Conservation (phyloP, 2,888 invertebrate species). For the Xestoiulus laeticollis region DNA sequence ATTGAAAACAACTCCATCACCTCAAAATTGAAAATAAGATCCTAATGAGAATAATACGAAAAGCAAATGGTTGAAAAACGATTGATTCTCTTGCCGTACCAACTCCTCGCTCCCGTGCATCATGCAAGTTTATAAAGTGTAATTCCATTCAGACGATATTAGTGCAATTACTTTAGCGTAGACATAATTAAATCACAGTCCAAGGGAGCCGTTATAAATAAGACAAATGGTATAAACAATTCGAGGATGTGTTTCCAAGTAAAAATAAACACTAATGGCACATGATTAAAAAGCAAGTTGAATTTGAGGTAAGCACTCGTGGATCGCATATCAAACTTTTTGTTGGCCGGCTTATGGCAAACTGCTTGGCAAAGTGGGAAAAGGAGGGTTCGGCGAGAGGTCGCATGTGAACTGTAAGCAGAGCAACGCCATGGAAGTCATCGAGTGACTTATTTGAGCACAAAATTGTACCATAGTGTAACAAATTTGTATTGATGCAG, state of each 20-base stretch:
- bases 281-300: neutral
- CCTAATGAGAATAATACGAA: neutral
- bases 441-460: too few species aligned
- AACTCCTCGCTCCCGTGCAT: neutral
- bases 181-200: conserved; percentile 34
- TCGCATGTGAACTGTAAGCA: too few species aligned
- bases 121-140: neutral
- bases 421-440: too few species aligned
- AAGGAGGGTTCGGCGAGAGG: neutral
- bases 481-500: too few species aligned
- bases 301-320: conserved; percentile 19
- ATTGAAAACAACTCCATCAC: neutral
- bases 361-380: neutral
- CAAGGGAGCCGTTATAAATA: neutral
- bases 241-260: neutral
- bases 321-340: conserved; percentile 16
- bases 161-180: neutral
- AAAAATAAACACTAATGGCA: conserved; percentile 36
- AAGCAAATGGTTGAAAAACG: neutral
- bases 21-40: neutral
- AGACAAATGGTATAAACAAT: neutral
- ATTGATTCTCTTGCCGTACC: neutral
- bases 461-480: too few species aligned
- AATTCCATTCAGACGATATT: neutral
- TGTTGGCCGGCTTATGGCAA: neutral